Percentiles rank a stretch among this genome's conserved stretches.
These are phyloP conservation scores for Plebejus argus DNA, from an alignment of 2,888 invertebrate species.

Conservation along the genomic window DNA sequence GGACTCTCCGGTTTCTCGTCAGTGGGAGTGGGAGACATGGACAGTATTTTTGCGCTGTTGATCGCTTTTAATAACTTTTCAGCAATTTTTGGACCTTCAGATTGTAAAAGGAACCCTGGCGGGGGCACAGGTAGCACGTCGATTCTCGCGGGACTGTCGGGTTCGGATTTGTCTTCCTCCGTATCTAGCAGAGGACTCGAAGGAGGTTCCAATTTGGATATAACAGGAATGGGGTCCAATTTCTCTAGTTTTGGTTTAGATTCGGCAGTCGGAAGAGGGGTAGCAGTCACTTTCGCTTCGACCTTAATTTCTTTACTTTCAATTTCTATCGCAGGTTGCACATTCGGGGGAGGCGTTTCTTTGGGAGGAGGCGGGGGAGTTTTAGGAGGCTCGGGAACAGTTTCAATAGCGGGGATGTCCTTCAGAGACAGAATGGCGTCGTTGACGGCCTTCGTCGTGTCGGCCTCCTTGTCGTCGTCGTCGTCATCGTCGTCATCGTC, in stretches of 20 bases:
- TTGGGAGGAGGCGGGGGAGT: slow-evolving; percentile 55
- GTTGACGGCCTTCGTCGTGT: slow-evolving; percentile 47
- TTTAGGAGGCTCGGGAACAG: slow-evolving; percentile 58
- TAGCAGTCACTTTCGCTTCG: slow-evolving; percentile 44
- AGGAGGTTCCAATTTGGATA: slow-evolving; percentile 58
- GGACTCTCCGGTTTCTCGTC: slow-evolving; percentile 60
- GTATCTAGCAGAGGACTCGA: slow-evolving; percentile 72
- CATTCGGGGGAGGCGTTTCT: slow-evolving; percentile 34
- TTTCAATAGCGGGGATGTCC: slow-evolving; percentile 46
- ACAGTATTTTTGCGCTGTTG: slow-evolving; percentile 79
- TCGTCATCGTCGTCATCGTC: slow-evolving; percentile 21
- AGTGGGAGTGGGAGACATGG: slow-evolving; percentile 70
- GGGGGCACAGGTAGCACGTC: slow-evolving; percentile 76
- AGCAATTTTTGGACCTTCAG: slow-evolving; percentile 81
- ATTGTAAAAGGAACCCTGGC: slow-evolving; percentile 69
- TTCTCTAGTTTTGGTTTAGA: slow-evolving; percentile 52
- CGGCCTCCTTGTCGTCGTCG: slow-evolving; percentile 38
- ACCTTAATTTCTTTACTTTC: slow-evolving; percentile 39
- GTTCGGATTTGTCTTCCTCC: slow-evolving; percentile 75
- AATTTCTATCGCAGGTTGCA: slow-evolving; percentile 30
- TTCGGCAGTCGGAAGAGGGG: slow-evolving; percentile 51
- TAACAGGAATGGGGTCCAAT: slow-evolving; percentile 52
- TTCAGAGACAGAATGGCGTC: slow-evolving; percentile 48
- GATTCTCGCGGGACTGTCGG: slow-evolving; percentile 72
- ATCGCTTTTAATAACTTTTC: slow-evolving; percentile 82